Conservation (phyloP, 2,113 vertebrate species). For the Lophius piscatorius region DNA sequence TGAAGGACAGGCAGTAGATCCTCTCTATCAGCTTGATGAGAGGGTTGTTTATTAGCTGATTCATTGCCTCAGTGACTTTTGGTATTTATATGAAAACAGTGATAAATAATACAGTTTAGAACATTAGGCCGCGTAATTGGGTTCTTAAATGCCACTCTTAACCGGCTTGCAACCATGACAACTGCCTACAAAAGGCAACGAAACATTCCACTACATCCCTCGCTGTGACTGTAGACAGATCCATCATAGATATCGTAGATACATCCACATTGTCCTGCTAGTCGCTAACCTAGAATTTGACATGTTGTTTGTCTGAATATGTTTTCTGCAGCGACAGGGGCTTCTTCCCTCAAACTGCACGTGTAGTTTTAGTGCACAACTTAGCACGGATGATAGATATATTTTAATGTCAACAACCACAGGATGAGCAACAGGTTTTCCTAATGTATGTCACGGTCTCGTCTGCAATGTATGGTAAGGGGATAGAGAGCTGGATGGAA, state of each 20-base stretch:
- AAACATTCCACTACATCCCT: constrained; percentile 5
- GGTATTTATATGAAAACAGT: constrained; percentile 42
- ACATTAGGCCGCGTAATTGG: constrained; percentile 42
- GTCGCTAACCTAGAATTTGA: constrained; percentile 26
- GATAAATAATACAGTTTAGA: constrained; percentile 48
- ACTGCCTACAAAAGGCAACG: constrained; percentile 17
- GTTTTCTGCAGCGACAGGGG: constrained; percentile 4
- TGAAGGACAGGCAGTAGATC: constrained; percentile 51
- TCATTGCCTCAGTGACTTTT: constrained; percentile 29
- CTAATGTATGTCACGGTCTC: constrained; percentile 17
- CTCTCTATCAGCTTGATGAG: constrained; percentile 37
- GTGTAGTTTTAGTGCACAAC: background rate
- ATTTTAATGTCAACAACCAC: constrained; percentile 8
- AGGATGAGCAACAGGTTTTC: constrained; percentile 2
- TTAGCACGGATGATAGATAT: constrained; percentile 11
- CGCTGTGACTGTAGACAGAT: constrained; percentile 1
- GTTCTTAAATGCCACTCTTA: constrained; percentile 16
- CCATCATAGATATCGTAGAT: constrained; percentile 13
- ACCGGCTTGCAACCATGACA: constrained; percentile 7
- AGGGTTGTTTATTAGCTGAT: constrained; percentile 33
- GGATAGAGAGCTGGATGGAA: background rate
- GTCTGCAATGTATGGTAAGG: background rate
- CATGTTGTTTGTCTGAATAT: constrained; percentile 26
- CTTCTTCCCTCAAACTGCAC: background rate
- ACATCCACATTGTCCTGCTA: constrained; percentile 30